These are phyloP conservation scores for Hippopotamyrus pictus DNA, from an alignment of 2,797 vertebrate species.

Conservation along the genomic window DNA sequence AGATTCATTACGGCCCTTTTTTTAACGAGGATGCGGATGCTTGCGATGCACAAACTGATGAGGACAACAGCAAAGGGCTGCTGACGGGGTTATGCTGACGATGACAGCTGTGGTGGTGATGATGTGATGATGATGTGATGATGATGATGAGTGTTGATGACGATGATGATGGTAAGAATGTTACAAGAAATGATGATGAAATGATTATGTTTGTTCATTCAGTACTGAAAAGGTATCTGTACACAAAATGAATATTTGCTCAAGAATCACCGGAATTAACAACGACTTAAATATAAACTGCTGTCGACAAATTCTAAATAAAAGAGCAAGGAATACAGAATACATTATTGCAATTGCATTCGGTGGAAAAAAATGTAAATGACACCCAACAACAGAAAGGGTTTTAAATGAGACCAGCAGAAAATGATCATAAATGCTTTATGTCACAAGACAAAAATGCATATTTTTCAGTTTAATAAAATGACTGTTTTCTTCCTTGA, in stretches of 20 bases:
- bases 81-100: neutral
- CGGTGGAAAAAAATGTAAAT: neutral
- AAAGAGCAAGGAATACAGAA: neutral
- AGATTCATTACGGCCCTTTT: neutral
- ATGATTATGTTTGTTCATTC: neutral
- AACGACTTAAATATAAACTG: neutral
- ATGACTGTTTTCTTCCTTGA: neutral
- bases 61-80: neutral
- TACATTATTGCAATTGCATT: conserved; percentile 6
- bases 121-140: neutral
- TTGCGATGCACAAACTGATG: neutral
- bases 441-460: neutral
- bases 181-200: conserved; percentile 2
- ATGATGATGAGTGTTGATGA: neutral
- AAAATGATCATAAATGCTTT: conserved; percentile 8
- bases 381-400: neutral
- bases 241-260: neutral
- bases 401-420: conserved; percentile 10
- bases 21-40: neutral
- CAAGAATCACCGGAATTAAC: neutral
- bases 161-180: neutral
- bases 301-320: conserved; percentile 6
- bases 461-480: neutral
- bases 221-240: neutral
- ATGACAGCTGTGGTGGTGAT: neutral